These are phyloP conservation scores for Aleiodes leptofemur DNA, from an alignment of 2,888 invertebrate genomes.

Conservation along the genomic window DNA sequence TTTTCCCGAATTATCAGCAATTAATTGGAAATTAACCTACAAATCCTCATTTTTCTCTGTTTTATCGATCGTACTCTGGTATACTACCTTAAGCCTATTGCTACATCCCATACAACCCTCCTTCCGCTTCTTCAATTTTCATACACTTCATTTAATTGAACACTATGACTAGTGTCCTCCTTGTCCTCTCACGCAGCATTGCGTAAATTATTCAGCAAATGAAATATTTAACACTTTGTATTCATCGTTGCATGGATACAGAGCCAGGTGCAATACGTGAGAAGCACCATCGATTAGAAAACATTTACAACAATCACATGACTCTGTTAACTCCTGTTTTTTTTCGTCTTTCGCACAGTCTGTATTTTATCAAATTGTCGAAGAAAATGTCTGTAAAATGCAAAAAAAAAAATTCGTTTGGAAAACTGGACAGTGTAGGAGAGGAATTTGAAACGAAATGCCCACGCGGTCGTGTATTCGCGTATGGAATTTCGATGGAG, in stretches of 20 bases:
- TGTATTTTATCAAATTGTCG: not conserved
- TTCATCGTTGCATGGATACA: constrained; percentile 14
- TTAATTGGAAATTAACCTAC: no score
- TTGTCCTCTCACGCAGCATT: not conserved
- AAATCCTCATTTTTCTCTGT: no score
- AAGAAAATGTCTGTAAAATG: constrained; percentile 34
- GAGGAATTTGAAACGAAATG: constrained; percentile 63
- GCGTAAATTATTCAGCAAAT: constrained; percentile 4
- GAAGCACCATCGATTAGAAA: constrained; percentile 12
- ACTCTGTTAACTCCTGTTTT: constrained; percentile 2
- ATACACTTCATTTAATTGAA: not conserved
- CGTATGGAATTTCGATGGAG: constrained; percentile 57
- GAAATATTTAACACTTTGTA: constrained; percentile 11
- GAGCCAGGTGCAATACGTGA: constrained; percentile 21
- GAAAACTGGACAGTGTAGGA: constrained; percentile 32
- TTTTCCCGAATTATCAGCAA: no score
- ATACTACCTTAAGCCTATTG: not conserved
- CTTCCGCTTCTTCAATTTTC: not conserved
- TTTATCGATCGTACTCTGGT: no score
- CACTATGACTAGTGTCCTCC: not conserved
- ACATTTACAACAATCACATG: constrained; percentile 14
- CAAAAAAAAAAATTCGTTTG: not conserved
- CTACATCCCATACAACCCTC: constrained; percentile 11
- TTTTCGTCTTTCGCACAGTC: not conserved
- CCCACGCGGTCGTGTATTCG: constrained; percentile 56